Conservation (phyloP, 2,113 vertebrate genomes). For the Columba livia region DNA sequence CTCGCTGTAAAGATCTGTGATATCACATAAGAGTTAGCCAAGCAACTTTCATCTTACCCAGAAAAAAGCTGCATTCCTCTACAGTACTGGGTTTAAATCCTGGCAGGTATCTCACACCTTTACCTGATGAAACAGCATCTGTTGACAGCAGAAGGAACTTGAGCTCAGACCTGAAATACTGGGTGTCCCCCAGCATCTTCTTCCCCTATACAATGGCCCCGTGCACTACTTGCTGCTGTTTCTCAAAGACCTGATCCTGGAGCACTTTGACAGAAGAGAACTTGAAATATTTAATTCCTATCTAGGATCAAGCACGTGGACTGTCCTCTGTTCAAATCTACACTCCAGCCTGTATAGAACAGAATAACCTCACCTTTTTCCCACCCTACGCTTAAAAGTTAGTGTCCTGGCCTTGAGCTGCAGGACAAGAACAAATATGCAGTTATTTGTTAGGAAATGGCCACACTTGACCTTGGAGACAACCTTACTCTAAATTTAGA, state of each 20-base stretch:
- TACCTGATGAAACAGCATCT: not conserved
- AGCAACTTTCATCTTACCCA: not conserved
- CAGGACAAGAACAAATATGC: not conserved
- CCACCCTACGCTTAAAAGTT: not conserved
- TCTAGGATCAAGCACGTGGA: not conserved
- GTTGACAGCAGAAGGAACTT: not conserved
- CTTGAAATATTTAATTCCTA: not conserved
- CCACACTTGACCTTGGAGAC: not conserved
- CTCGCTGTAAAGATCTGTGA: not conserved
- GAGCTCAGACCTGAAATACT: not conserved
- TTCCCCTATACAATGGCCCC: not conserved
- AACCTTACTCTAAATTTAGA: not conserved
- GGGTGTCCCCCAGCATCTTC: not conserved
- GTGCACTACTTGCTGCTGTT: not conserved
- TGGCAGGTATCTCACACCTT: not conserved
- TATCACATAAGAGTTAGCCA: fast-evolving
- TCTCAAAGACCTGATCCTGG: not conserved
- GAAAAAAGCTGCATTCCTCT: not conserved
- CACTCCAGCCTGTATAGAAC: not conserved
- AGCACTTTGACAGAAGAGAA: not conserved
- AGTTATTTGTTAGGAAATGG: not conserved
- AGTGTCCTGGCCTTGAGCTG: not conserved
- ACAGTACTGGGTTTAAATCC: not conserved
- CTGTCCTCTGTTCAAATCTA: not conserved
- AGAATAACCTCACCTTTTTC: not conserved